Percentiles rank a stretch among this genome's conserved stretches.
phyloP scores from a whole-genome alignment of 2,888 invertebrate species.

The Steinernema scapterisci region DNA sequence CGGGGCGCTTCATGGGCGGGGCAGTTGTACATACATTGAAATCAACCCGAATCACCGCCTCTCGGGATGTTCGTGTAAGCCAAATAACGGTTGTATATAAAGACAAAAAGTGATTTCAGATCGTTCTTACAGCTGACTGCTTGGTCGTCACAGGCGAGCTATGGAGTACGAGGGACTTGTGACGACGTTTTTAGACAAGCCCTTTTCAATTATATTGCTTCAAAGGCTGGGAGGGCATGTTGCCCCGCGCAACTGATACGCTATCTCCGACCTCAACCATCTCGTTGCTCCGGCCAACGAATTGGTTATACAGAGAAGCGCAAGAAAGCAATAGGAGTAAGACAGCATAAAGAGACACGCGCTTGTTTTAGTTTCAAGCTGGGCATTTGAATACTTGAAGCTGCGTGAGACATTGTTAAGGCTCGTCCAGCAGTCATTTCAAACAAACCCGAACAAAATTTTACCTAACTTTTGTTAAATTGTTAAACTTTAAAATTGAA shows the following conservation, averaged over 20 bases:
- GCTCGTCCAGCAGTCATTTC: too few relatives aligned
- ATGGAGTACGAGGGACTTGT: too few relatives aligned
- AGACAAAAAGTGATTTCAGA: neutral
- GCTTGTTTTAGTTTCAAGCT: too few relatives aligned
- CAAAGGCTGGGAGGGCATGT: neutral
- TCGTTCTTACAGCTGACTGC: neutral
- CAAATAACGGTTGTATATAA: too few relatives aligned
- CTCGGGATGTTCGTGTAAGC: neutral
- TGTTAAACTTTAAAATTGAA: too few relatives aligned
- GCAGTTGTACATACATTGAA: slow-evolving; percentile 25
- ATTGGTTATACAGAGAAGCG: neutral
- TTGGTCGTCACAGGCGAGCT: too few relatives aligned
- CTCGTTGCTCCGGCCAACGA: neutral
- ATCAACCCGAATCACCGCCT: neutral
- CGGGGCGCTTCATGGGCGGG: slow-evolving; percentile 17
- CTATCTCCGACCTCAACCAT: neutral
- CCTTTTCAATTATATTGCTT: neutral
- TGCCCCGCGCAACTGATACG: slow-evolving; percentile 17
- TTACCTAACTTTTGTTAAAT: too few relatives aligned
- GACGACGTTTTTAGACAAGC: too few relatives aligned
- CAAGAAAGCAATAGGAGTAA: neutral
- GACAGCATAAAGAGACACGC: too few relatives aligned
- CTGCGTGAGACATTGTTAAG: too few relatives aligned
- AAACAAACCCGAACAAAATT: too few relatives aligned
- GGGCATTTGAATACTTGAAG: too few relatives aligned